phyloP scores from a whole-genome alignment of 2,797 vertebrate genomes.

The Centroberyx gerrardi region DNA sequence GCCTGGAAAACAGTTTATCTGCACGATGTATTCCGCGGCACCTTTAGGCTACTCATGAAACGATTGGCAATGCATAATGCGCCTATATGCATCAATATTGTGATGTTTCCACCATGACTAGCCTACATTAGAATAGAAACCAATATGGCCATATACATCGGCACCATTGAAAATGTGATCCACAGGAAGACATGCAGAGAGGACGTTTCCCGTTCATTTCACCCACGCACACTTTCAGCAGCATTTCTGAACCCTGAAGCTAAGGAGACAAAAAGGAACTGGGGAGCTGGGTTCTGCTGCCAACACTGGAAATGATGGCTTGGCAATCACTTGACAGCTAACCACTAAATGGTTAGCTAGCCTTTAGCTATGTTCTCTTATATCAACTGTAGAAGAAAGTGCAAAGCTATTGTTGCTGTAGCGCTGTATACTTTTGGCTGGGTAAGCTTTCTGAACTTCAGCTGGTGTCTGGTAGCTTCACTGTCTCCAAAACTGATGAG shows the following conservation, averaged over 20 bases:
- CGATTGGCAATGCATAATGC: not conserved
- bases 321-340: slow-evolving; percentile 7
- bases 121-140: slow-evolving; percentile 4
- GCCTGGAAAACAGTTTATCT: slow-evolving; percentile 11
- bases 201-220: not conserved
- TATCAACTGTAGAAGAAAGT: not conserved
- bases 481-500: no score
- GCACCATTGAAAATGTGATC: not conserved
- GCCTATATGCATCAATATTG: not conserved
- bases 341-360: not conserved
- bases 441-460: not conserved
- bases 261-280: not conserved
- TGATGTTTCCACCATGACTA: slow-evolving; percentile 16
- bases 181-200: not conserved
- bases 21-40: slow-evolving; percentile 16
- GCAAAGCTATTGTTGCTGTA: not conserved
- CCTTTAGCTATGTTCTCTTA: slow-evolving; percentile 8
- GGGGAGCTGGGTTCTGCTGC: not conserved
- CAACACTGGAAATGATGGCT: not conserved
- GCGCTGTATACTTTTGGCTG: not conserved
- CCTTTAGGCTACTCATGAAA: slow-evolving; percentile 18
- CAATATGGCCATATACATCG: not conserved
- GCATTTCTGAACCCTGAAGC: not conserved
- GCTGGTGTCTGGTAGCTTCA: no score
- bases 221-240: not conserved